These are phyloP conservation scores for Cinclus mexicanus DNA, from an alignment of 2,113 vertebrate species.

Conservation along the genomic window DNA sequence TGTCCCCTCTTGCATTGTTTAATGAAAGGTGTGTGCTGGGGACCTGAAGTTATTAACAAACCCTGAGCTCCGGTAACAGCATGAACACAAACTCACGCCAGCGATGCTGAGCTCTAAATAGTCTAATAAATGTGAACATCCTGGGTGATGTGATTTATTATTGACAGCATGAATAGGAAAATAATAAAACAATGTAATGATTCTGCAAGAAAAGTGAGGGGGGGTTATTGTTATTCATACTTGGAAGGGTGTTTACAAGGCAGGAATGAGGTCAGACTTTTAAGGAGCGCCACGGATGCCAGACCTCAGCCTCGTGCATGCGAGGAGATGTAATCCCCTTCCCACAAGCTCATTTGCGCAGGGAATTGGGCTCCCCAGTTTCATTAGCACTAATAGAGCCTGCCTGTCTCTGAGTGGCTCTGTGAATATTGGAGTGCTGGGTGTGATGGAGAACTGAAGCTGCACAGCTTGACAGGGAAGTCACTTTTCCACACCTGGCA, in stretches of 20 bases:
- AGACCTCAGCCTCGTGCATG: background rate
- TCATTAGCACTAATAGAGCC: slow-evolving; percentile 48
- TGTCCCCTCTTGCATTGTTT: background rate
- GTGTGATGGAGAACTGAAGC: background rate
- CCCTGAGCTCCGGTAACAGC: background rate
- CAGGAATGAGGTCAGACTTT: slow-evolving; percentile 65
- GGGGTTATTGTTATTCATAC: slow-evolving; percentile 55
- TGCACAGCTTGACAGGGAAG: background rate
- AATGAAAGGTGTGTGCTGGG: background rate
- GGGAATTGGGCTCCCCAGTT: slow-evolving; percentile 52
- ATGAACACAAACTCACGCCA: background rate
- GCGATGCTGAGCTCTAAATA: slow-evolving; percentile 47
- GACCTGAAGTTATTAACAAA: background rate
- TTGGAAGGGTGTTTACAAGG: slow-evolving; percentile 48
- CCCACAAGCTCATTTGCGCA: background rate
- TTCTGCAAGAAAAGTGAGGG: slow-evolving; percentile 59
- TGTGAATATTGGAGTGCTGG: rapidly evolving
- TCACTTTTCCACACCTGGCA: rapidly evolving
- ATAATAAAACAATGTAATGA: slow-evolving; percentile 64
- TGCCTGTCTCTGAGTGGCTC: background rate
- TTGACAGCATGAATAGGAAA: slow-evolving; percentile 64
- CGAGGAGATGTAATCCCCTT: slow-evolving; percentile 2
- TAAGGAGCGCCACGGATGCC: background rate
- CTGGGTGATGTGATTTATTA: slow-evolving; percentile 65
- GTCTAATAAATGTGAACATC: slow-evolving; percentile 68